These are phyloP conservation scores for Meriones unguiculatus DNA, from an alignment of 2,113 vertebrate species.

Conservation along the genomic window DNA sequence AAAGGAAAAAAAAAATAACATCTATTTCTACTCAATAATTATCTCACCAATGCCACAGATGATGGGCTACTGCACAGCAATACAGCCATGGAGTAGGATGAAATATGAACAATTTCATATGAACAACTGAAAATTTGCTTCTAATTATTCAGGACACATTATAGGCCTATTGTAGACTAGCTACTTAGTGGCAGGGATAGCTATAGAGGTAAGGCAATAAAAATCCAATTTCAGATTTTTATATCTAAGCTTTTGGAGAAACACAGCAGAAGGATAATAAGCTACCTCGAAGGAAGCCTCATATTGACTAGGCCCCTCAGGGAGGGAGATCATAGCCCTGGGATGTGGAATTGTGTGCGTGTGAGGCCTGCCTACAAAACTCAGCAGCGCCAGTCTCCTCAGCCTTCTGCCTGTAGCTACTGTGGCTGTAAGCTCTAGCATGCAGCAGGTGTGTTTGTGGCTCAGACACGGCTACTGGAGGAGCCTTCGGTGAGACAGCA, in stretches of 20 bases:
- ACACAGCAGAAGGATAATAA: not conserved
- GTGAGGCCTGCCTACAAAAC: not conserved
- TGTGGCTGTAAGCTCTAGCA: not conserved
- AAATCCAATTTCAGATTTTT: not conserved
- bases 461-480: not conserved
- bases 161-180: not conserved
- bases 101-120: not conserved
- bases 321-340: not conserved
- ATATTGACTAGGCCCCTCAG: fast-evolving
- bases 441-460: not conserved
- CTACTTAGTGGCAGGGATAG: not conserved
- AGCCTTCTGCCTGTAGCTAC: too few relatives aligned
- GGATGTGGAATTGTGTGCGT: not conserved
- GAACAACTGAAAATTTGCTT: not conserved
- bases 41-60: not conserved
- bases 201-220: not conserved
- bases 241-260: not conserved
- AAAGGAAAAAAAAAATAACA: not conserved
- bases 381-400: too few relatives aligned
- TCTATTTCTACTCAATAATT: not conserved
- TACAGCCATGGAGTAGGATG: not conserved
- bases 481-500: not conserved
- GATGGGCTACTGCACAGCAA: not conserved
- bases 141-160: not conserved
- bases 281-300: not conserved